phyloP scores from a whole-genome alignment of 2,113 vertebrate genomes.

The Pampusana beccarii region DNA sequence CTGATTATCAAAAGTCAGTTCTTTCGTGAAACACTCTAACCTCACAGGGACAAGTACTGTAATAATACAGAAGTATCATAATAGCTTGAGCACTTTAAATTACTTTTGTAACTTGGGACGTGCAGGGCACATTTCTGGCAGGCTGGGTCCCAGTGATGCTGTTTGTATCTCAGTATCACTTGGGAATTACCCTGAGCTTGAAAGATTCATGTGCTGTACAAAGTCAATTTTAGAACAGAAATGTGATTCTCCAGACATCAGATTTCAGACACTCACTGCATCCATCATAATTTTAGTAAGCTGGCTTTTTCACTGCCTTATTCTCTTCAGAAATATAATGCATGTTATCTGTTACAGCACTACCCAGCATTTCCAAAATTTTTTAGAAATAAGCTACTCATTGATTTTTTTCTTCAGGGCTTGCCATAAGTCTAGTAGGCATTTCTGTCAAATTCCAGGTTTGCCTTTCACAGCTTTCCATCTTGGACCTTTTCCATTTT shows the following conservation, averaged over 20 bases:
- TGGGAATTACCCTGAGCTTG: neutral
- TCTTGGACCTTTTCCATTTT: neutral
- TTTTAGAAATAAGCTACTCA: neutral
- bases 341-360: neutral
- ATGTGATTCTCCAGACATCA: neutral
- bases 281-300: neutral
- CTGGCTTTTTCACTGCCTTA: neutral
- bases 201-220: conserved; percentile 23
- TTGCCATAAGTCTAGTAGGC: neutral
- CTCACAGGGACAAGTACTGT: neutral
- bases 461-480: neutral
- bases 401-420: neutral
- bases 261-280: neutral
- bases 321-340: neutral
- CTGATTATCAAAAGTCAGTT: neutral
- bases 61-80: neutral
- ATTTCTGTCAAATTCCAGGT: neutral
- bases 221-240: conserved; percentile 32
- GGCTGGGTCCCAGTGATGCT: neutral
- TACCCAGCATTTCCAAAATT: neutral
- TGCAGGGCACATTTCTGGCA: neutral
- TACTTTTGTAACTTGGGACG: neutral
- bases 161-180: neutral
- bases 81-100: conserved; percentile 10
- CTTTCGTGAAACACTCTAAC: neutral